phyloP scores from a whole-genome alignment of 2,797 vertebrate species.

The Sciaenops ocellatus region DNA sequence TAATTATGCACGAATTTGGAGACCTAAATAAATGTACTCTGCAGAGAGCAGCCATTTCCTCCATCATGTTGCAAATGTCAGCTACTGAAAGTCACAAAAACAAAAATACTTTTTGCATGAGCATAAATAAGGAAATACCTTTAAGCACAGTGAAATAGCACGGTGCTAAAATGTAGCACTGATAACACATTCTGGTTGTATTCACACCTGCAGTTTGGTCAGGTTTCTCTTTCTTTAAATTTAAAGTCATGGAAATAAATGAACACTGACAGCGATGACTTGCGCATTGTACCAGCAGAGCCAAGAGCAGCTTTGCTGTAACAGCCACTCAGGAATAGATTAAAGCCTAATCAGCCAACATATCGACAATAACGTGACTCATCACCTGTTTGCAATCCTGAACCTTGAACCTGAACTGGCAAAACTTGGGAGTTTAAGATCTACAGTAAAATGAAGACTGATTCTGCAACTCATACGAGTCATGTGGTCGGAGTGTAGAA shows the following conservation, averaged over 20 bases:
- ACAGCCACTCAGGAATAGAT: conserved; percentile 19
- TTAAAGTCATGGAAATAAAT: not conserved
- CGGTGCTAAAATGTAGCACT: not conserved
- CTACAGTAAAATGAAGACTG: conserved; percentile 5
- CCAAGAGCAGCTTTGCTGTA: not conserved
- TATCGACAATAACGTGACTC: not conserved
- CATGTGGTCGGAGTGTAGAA: not conserved
- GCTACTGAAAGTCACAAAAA: not conserved
- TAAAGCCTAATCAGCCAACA: conserved; percentile 8
- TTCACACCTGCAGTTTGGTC: not conserved
- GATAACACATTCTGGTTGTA: not conserved
- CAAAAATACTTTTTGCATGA: not conserved
- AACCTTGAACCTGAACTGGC: conserved; percentile 17
- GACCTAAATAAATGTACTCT: not conserved
- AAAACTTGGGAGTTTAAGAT: not conserved
- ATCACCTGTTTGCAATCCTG: not conserved
- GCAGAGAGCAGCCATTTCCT: not conserved
- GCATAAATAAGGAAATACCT: not conserved
- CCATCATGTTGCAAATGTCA: not conserved
- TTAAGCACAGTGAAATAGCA: too few species aligned
- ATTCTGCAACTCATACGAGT: not conserved
- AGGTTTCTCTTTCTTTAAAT: not conserved
- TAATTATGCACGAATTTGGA: not conserved
- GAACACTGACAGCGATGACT: not conserved
- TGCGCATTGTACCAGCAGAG: not conserved